These are phyloP conservation scores for Kryphioiulus occultus DNA, from an alignment of 2,888 invertebrate species.

Conservation along the genomic window DNA sequence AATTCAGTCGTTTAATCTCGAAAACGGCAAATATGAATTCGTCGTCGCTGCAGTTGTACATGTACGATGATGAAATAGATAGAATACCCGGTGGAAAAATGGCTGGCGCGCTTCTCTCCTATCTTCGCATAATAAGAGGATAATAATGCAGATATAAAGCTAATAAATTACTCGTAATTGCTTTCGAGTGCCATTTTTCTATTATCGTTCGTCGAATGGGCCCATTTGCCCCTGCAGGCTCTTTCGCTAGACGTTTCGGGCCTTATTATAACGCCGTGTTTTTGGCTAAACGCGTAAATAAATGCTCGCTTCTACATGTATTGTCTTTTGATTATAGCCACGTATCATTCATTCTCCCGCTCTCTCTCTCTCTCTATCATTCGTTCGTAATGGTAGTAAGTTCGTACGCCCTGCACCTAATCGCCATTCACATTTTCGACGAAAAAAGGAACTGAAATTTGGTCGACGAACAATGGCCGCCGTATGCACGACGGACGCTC, in stretches of 20 bases:
- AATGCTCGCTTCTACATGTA: neutral
- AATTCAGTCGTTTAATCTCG: neutral
- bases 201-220: neutral
- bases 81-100: neutral
- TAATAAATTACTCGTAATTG: neutral
- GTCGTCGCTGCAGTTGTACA: neutral
- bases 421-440: neutral
- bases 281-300: neutral
- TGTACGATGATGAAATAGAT: neutral
- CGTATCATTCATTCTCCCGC: too few relatives aligned
- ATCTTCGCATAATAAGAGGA: slow-evolving; percentile 27
- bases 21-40: neutral
- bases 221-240: neutral
- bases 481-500: too few relatives aligned
- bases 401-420: neutral
- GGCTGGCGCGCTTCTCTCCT: neutral
- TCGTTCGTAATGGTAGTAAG: too few relatives aligned
- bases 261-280: neutral
- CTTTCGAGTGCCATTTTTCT: neutral
- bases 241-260: neutral
- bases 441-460: neutral
- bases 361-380: too few relatives aligned
- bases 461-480: neutral
- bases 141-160: slow-evolving; percentile 24
- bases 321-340: neutral